Base-by-base conservation (phyloP, 2,797 vertebrate genomes). In the Telmatherina bonti region DNA sequence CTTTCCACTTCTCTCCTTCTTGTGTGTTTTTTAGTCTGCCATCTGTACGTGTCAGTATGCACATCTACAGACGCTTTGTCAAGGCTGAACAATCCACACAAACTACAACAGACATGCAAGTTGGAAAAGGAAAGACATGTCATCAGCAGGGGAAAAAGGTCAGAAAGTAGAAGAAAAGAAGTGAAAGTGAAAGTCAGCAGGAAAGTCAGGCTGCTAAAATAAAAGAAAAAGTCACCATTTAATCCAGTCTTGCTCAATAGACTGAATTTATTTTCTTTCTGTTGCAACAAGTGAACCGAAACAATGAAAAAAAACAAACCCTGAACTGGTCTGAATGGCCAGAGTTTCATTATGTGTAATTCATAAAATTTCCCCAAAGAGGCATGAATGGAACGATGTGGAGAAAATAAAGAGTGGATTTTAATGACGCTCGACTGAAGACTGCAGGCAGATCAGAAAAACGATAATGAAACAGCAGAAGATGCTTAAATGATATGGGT, bases 1-100 rank as follows among this genome's bases (percentile, higher is more conserved):
- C 24, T 63, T 55, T 82, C 76, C 74, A 81, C 31, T 26, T 80
- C 77, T 72, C 85, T 77, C 75, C 85, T 31, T 55, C 26, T 72
- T 24, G 20, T 12, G 51, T 2, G 36, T 26, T 69, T 9, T 38
- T 45, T 30, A 6, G 64, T 57, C 13, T 24, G 20, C 4, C 51
- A 3, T 47, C 15, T 15, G 35, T 20, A 16, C 20, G 10, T 54
- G 7, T 56, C 24, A 5, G 6, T 52, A 18, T 3, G 43, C 38
- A 43, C 18, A 35, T 12, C 11, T 24, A 24, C 45, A 45, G 16
- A 49, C n/a, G 2, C 7, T 13, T 26, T 27, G 24, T 15, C 4
- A 52, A 27, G 27, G 22, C 11, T 15, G 49, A 49, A 24, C 45
- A 10, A 9, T 10, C 7, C 10, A 10, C 20, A 49, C n/a, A 49